Base-by-base conservation (phyloP, 2,797 vertebrate species). In the Helicolenus hilgendorfi region DNA sequence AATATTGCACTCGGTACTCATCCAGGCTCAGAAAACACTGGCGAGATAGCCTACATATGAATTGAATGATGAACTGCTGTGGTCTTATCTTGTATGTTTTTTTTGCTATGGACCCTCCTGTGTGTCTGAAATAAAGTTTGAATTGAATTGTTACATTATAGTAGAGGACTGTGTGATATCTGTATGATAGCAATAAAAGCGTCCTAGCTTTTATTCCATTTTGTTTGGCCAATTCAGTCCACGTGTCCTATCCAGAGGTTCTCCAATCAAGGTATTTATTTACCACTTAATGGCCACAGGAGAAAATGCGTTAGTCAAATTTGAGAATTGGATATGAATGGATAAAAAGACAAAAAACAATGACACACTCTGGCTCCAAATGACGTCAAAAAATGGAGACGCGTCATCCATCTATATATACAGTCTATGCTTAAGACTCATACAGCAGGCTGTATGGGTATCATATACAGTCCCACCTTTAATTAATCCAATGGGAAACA, bases 401-500 rank as follows among this genome's bases (percentile, higher is more conserved):
- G n/a, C 0, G 8, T 22, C 9, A 0, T 55, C 9, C 53, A 55
- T 22, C 53, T 55, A 55, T 22, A 55, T 11, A 55, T 55, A 55
- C 53, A 55, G 53, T 11, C 53, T 3, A 55, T 55, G 53, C n/a
- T 55, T 55, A 55, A 55, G 53, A 10, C 24, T 26, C 59, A 77
- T 73, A 71, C 59, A 68, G 33, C 27, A 45, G 84, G 65, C 60
- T 49, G 53, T 41, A 38, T 15, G 18, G 33, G 68, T 26, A 22
- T 87, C 62, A 14, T 72, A 84, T 72, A 49, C 29, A 27, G 53
- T 73, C 87, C 78, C 78, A 91, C 80, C 90, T 88, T 92, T 94
- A 93, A 90, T 94, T 83, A 91, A 91, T 79, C 90, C 92, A 79
- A 59, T 73, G 73, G 68, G 80, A 76, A 89, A 92, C 91, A 84